Evolutionary conservation across 2,113 vertebrate species (phyloP), one percentile per base, ranked within the genome.

Genomic region (Dryoscopus gambensis): DNA sequence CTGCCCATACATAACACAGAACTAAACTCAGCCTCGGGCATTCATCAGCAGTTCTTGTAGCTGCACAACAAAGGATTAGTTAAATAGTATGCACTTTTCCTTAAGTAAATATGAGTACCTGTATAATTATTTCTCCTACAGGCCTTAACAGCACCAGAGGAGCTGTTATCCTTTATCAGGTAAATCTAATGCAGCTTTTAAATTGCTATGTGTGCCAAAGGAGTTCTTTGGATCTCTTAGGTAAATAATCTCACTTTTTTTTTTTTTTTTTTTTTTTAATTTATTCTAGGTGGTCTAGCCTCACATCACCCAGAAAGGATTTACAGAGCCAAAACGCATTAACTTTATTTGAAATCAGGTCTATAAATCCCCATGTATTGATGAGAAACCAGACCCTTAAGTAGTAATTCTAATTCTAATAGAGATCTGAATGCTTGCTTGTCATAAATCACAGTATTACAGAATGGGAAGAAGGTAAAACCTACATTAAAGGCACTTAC

Each of bases 101-200:
- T 94, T 91, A 86, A 92, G 74, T 93, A 92, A 84, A 84, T 96
- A 87, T 40, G 42, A 95, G 33, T 95, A 92, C 39, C 39, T 87
- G 9, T 69, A 64, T 92, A 89, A 92, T 96, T 92, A 96, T 89
- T 96, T 93, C 55, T 95, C 52, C 68, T 96, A 46, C 93, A 95
- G 83, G 83, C 40, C 50, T 86, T 69, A 95, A 90, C 88, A 90
- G 39, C 76, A 76, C 87, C 68, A 87, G 40, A 95, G 76, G 84
- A 95, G 60, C 37, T 91, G 73, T 94, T 93, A 88, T 84, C 60
- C 64, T 96, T 90, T 92, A 84, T 93, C 93, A 92, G 52, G 80
- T 81, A 95, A 87, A 97, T 91, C 78, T 93, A 37, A 89, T 20
- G 47, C 60, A 78, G 64, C 39, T 95, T 95, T 92, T 83, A 90